These are phyloP conservation scores for Lophotis ruficrista DNA, from an alignment of 2,113 vertebrate genomes.

Conservation along the genomic window DNA sequence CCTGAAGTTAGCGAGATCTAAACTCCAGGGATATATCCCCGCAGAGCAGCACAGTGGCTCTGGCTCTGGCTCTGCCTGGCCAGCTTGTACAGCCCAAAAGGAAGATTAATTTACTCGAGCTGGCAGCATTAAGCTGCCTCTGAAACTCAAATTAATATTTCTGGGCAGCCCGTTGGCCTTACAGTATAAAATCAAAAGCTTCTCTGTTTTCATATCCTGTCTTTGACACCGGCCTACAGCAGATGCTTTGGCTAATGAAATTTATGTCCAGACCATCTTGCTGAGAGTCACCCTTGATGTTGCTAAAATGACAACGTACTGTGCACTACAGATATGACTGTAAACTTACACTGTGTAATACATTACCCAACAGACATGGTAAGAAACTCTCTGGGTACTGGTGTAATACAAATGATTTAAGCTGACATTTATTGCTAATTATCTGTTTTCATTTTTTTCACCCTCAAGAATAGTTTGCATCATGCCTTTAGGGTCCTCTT, in stretches of 20 bases:
- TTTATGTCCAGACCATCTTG: background rate
- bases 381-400: background rate
- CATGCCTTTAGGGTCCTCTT: background rate
- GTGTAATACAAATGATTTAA: background rate
- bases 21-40: background rate
- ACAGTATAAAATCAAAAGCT: background rate
- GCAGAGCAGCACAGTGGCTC: background rate
- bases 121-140: background rate
- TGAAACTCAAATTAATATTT: background rate
- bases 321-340: background rate
- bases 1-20: background rate
- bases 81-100: background rate
- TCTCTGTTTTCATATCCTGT: background rate
- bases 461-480: background rate
- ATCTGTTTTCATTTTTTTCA: background rate
- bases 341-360: background rate
- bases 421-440: background rate
- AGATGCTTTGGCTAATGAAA: constrained; percentile 3
- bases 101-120: background rate
- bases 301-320: background rate
- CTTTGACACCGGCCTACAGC: background rate
- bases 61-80: background rate
- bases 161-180: background rate
- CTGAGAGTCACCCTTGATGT: background rate
- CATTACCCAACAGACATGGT: background rate